Percentiles rank a stretch among this genome's conserved stretches.
Evolutionary conservation across 2,113 vertebrate genomes (phyloP).

Genomic region (Amia ocellicauda): DNA sequence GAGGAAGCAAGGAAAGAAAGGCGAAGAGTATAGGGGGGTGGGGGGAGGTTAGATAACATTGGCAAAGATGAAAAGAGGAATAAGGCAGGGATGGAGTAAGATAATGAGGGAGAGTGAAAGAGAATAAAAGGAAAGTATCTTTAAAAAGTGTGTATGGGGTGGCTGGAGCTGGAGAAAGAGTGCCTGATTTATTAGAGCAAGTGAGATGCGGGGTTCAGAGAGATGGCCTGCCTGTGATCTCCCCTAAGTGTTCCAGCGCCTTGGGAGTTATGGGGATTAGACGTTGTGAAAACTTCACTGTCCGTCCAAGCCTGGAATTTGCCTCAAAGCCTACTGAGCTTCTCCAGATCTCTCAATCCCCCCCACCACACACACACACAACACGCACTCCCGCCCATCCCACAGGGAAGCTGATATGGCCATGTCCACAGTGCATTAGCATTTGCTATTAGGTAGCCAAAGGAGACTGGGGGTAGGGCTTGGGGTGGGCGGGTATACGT

Average conservation of each 20-base stretch:
- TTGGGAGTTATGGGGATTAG: slow-evolving; percentile 26
- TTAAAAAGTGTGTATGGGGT: neutral
- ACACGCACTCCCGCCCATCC: slow-evolving; percentile 34
- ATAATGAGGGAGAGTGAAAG: neutral
- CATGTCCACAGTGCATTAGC: slow-evolving; percentile 7
- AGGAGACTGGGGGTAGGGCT: neutral
- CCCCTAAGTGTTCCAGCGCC: slow-evolving; percentile 24
- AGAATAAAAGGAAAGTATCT: neutral
- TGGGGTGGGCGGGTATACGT: slow-evolving; percentile 48
- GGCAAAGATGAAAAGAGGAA: neutral
- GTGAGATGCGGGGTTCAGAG: neutral
- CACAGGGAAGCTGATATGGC: slow-evolving; percentile 35
- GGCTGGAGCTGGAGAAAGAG: too few species aligned
- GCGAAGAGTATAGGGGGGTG: neutral
- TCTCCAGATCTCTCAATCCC: slow-evolving; percentile 47
- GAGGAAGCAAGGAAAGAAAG: slow-evolving; percentile 21
- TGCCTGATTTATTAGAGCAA: slow-evolving; percentile 11
- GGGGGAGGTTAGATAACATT: neutral
- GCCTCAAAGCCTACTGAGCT: slow-evolving; percentile 51
- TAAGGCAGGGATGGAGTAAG: too few species aligned
- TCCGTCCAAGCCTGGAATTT: slow-evolving; percentile 41
- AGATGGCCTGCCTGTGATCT: slow-evolving; percentile 11
- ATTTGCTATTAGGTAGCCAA: slow-evolving; percentile 8
- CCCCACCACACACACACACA: slow-evolving; percentile 21
- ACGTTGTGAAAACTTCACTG: slow-evolving; percentile 27